Base-by-base conservation (phyloP, 2,888 invertebrate genomes). In the Sesia apiformis region DNA sequence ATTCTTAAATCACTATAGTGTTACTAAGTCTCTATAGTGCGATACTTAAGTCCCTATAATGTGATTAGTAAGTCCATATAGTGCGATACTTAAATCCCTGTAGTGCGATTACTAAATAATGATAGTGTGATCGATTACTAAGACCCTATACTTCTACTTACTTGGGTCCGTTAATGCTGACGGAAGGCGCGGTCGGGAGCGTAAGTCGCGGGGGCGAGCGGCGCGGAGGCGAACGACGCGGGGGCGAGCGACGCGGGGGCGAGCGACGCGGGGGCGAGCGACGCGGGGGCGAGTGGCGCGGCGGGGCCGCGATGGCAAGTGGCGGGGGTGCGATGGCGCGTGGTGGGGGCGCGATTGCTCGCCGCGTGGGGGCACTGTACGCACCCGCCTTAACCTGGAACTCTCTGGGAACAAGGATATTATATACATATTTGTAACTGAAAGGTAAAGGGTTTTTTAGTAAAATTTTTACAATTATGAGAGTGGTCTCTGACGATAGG, bases 321-420 rank as follows among this genome's bases (percentile, higher is more conserved):
- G 53, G 58, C 7, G 56, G 51, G 51, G 56, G 55, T 46, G 50
- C 6, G 39, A 55, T 56, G 2, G 56, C 60, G 23, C 60, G 55
- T 56, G 56, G 57, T 39, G 67, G 40, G 40, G 65, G 64, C 46
- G 52, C 54, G 6, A 62, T 65, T 6, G 55, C 56, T 3, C 46
- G 56, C 41, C 54, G 58, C 7, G 56, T 51, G 51, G 56, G 55
- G 46, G 50, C 6, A 40, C 55, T 56, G 2, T 52, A n/a, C 38
- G 65, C 52, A 0, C 79, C 77, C 1, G 78, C 70, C 23, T 78
- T 80, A 54, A 67, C 60, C 42, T 87, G 83, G 75, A 87, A 89
- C 75, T 87, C 87, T 38, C 88, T 88, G 77, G 0, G 65, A 63
- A 54, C 5, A 3, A 23, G 23, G 23, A 23, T 23, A 23, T 23